Evolutionary conservation across 2,888 invertebrate genomes (phyloP).

Genomic region (Creontiades dilutus): DNA sequence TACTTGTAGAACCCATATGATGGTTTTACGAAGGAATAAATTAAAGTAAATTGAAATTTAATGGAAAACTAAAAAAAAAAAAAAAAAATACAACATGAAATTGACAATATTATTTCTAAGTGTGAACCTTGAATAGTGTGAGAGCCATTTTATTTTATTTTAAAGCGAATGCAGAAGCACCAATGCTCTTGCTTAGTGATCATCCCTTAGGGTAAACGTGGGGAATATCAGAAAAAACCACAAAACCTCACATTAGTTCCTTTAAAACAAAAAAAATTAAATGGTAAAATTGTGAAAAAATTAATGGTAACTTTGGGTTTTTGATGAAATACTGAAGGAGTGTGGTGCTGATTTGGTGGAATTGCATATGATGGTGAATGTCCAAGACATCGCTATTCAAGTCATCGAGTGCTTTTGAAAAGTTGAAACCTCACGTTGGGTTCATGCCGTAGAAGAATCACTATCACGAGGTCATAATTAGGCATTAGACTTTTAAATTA

Average conservation of each 20-base stretch:
- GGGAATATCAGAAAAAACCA: not conserved
- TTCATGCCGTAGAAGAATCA: not conserved
- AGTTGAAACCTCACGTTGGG: not conserved
- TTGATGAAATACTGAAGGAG: not conserved
- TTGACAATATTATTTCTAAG: conserved; percentile 67
- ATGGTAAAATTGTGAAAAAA: not conserved
- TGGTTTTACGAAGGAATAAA: too few relatives aligned
- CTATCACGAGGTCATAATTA: conserved; percentile 24
- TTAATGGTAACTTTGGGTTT: not conserved
- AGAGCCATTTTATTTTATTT: conserved; percentile 32
- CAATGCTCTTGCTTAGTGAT: conserved; percentile 14
- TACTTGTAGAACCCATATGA: conserved; percentile 21
- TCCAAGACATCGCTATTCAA: not conserved
- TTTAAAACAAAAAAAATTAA: not conserved
- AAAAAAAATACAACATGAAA: conserved; percentile 30
- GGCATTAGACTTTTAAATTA: conserved; percentile 5
- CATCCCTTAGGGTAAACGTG: conserved; percentile 17
- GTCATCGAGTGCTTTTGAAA: not conserved
- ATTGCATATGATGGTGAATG: not conserved
- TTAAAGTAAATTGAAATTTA: not conserved
- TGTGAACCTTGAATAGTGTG: conserved; percentile 8
- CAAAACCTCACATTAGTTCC: conserved; percentile 34
- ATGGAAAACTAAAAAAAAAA: not conserved
- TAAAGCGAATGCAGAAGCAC: conserved; percentile 30
- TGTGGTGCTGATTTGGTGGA: not conserved